Base-by-base conservation (phyloP, 2,113 vertebrate species). In the Ophthalmotilapia sp. region DNA sequence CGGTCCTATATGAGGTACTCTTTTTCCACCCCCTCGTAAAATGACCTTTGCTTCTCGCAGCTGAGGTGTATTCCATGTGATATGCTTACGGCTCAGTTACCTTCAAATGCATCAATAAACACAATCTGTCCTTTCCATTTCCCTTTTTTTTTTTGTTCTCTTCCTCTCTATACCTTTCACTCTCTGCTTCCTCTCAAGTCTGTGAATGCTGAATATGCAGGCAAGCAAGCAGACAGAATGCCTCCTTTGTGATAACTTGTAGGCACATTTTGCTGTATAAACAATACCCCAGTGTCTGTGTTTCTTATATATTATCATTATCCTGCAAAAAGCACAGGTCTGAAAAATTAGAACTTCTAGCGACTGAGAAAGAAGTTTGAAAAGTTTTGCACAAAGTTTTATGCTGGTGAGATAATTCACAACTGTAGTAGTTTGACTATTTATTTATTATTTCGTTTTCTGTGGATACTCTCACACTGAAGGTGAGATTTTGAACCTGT, bases 161-260 rank as follows among this genome's bases (percentile, higher is more conserved):
- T 5, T 6, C 4, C 14, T 58, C 38, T 73, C 23, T 73, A 45
- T 56, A 77, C 47, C n/a, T 70, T 73, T 88, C 54, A 42, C 84
- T 88, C 33, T 73, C n/a, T 2, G 36, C 62, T 79, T 55, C 77
- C 51, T 90, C 58, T 81, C 73, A 85, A 81, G 79, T 86, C 81
- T 40, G 62, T 31, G 82, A 77, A 45, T 90, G 53, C 82, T 90
- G 62, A 82, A 91, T 90, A 65, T 80, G 26, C 60, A 89, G 58
- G 40, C 53, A 2, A 40, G 84, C 42, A 86, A 54, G 83, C 88
- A 75, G 45, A 55, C 79, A 55, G 82, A 89, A 79, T 88, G 90
- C 80, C 77, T 83, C 82, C 86, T 92, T 91, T 91, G 89, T 89
- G 93, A 93, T 91, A 92, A 85, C 88, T 79, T 26, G 56, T 15